phyloP scores from a whole-genome alignment of 2,888 invertebrate species.

The Ormyrus thymus region DNA sequence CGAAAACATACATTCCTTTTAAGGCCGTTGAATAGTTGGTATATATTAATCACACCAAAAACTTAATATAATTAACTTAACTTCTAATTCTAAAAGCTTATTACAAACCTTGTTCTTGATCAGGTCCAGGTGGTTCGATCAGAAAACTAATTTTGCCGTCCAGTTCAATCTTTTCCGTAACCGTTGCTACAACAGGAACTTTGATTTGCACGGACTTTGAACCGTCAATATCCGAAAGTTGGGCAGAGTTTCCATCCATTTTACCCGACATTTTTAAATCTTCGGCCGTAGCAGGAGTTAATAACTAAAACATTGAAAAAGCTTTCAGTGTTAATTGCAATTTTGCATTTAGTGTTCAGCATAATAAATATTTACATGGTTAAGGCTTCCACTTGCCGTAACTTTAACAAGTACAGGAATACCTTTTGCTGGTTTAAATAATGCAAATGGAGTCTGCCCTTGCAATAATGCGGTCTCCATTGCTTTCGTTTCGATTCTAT shows the following conservation, averaged over 20 bases:
- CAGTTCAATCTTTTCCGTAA: conserved; percentile 76
- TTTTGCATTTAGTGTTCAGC: conserved; percentile 19
- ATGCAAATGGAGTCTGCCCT: conserved; percentile 83
- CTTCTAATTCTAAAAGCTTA: background rate
- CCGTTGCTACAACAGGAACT: conserved; percentile 80
- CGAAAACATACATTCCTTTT: too few relatives aligned
- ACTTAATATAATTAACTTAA: too few relatives aligned
- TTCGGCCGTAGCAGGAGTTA: conserved; percentile 84
- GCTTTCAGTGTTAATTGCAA: too few relatives aligned
- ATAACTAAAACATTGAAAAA: conserved; percentile 75
- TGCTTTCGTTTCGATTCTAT: conserved; percentile 83
- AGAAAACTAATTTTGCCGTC: conserved; percentile 77
- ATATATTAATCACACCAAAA: too few relatives aligned
- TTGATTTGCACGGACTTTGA: conserved; percentile 77
- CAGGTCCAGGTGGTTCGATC: conserved; percentile 76
- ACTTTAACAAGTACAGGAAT: conserved; percentile 84
- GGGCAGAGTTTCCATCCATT: conserved; percentile 73
- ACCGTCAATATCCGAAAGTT: conserved; percentile 66
- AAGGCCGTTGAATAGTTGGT: too few relatives aligned
- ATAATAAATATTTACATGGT: conserved; percentile 69
- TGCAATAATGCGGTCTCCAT: conserved; percentile 81
- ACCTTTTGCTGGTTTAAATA: conserved; percentile 81
- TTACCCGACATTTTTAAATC: conserved; percentile 82
- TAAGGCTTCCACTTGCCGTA: conserved; percentile 65
- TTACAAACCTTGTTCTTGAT: conserved; percentile 69